These are phyloP conservation scores for Cepaea nemoralis DNA, from an alignment of 1,140 invertebrate species.

Conservation along the genomic window DNA sequence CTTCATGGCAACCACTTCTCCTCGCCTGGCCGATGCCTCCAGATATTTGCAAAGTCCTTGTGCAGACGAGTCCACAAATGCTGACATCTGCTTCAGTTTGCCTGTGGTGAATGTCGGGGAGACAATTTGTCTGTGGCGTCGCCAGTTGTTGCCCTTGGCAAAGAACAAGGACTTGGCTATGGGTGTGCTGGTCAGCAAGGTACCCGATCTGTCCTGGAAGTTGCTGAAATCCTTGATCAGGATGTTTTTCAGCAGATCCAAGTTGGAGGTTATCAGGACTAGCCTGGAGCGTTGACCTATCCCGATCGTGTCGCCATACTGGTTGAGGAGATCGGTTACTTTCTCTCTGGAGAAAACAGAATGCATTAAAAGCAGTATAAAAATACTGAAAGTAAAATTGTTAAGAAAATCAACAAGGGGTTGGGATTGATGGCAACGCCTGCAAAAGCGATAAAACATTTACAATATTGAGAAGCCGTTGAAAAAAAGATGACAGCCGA, in stretches of 20 bases:
- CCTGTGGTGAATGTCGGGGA: conserved; percentile 23
- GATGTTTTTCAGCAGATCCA: conserved; percentile 1
- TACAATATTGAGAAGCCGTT: too few species aligned
- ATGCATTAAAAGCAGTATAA: background rate
- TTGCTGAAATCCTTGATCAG: conserved; percentile 34
- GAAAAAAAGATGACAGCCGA: too few species aligned
- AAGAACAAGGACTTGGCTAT: conserved; percentile 19
- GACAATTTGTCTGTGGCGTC: conserved; percentile 15
- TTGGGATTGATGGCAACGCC: too few species aligned
- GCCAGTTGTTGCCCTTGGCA: conserved; percentile 15
- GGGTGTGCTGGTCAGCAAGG: background rate
- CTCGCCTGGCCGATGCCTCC: background rate
- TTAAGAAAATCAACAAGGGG: too few species aligned
- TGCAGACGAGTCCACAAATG: background rate
- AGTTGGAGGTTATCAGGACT: conserved; percentile 4
- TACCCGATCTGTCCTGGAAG: background rate
- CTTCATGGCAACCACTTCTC: background rate
- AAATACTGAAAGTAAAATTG: too few species aligned
- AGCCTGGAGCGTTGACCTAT: background rate
- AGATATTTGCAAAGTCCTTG: background rate
- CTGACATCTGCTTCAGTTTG: conserved; percentile 16
- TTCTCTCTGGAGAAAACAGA: background rate
- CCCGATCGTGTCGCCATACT: conserved; percentile 15
- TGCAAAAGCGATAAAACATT: too few species aligned
- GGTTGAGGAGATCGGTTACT: background rate